Percentiles rank a stretch among this genome's conserved stretches.
phyloP scores from a whole-genome alignment of 1,140 invertebrate genomes.

The Magallana gigas region DNA sequence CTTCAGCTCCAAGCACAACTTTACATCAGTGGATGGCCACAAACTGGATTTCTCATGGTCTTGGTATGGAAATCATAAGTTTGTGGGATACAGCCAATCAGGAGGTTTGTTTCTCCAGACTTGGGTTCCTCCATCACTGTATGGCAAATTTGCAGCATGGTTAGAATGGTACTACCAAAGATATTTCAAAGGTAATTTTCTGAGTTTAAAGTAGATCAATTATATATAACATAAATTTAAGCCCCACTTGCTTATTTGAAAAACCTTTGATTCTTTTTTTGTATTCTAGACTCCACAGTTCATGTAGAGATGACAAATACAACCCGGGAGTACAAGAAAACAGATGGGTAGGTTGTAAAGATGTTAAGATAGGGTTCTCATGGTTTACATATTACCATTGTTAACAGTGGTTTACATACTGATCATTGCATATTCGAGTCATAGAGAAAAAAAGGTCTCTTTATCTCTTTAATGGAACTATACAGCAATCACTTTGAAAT shows the following conservation, averaged over 20 bases:
- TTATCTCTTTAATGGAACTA: neutral
- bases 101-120: constrained; percentile 42
- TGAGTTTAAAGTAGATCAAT: neutral
- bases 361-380: no score
- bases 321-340: constrained; percentile 17
- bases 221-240: no score
- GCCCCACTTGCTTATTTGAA: no score
- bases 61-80: constrained; percentile 28
- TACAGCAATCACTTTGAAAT: neutral
- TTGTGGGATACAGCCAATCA: constrained; percentile 35
- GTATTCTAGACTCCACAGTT: neutral
- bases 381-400: no score
- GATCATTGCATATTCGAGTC: neutral
- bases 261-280: neutral
- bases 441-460: neutral
- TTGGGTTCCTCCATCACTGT: constrained; percentile 47
- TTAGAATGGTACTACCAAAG: constrained; percentile 45
- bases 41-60: constrained; percentile 48
- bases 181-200: constrained; percentile 46
- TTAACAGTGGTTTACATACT: neutral
- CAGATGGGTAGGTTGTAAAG: constrained; percentile 1
- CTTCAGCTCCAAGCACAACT: constrained; percentile 34
- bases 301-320: constrained; percentile 15
- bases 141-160: constrained; percentile 19
- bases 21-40: constrained; percentile 22